Percentiles rank a stretch among this genome's conserved stretches.
Evolutionary conservation across 2,113 vertebrate species (phyloP).

Genomic region (Lamprotornis superbus): DNA sequence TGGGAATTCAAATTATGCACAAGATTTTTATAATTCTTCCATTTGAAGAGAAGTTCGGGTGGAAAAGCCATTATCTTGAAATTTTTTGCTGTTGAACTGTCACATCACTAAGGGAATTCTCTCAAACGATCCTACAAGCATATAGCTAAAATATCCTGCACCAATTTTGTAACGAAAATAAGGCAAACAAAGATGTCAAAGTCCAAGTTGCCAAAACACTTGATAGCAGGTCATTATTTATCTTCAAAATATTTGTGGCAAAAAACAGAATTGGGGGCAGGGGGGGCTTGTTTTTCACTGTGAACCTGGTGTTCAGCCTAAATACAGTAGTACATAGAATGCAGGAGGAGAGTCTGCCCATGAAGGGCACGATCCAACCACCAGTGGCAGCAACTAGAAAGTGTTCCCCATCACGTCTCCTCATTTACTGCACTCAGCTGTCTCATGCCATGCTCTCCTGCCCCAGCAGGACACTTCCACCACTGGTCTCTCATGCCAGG

Average conservation of each 20-base stretch:
- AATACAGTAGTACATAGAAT: neutral
- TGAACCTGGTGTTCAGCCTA: neutral
- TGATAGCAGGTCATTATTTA: neutral
- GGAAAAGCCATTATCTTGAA: neutral
- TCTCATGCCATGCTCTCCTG: neutral
- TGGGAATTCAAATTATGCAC: neutral
- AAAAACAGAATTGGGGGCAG: neutral
- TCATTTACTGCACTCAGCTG: neutral
- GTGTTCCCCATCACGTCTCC: neutral
- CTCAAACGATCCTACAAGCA: neutral
- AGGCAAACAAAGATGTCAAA: neutral
- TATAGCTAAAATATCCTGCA: neutral
- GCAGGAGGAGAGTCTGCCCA: neutral
- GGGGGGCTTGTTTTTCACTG: neutral
- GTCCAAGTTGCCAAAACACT: neutral
- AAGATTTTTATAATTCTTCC: neutral
- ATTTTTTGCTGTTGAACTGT: neutral
- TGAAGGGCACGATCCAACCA: neutral
- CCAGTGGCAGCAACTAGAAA: neutral
- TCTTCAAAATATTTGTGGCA: neutral
- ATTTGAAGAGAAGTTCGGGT: neutral
- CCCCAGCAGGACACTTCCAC: neutral
- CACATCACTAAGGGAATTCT: neutral
- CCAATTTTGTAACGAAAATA: neutral
- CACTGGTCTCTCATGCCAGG: neutral